Evolutionary conservation across 2,797 vertebrate species (phyloP).

Genomic region (Paramormyrops hopkinsi): DNA sequence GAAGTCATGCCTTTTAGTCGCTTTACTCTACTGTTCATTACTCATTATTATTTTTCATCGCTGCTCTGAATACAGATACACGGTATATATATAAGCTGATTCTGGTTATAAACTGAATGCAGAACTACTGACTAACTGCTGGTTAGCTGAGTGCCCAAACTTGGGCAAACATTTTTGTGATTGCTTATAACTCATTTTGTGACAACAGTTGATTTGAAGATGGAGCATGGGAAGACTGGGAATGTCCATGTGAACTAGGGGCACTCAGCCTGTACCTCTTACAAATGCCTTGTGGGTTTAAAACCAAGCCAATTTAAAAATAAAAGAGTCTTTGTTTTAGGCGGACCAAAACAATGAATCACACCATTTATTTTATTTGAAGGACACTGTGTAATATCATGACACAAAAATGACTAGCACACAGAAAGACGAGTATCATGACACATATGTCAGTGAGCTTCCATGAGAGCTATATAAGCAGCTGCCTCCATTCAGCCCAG

Average conservation of each 20-base stretch:
- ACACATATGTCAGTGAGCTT: conserved; percentile 65
- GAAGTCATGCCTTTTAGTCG: not conserved
- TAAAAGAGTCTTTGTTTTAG: not conserved
- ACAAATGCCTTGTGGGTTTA: conserved; percentile 30
- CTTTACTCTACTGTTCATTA: not conserved
- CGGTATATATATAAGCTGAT: not conserved
- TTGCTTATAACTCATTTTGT: not conserved
- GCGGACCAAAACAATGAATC: not conserved
- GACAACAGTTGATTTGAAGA: not conserved
- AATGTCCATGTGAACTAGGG: not conserved
- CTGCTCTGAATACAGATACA: not conserved
- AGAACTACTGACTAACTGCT: not conserved
- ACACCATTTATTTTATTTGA: conserved; percentile 51
- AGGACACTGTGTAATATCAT: conserved; percentile 76
- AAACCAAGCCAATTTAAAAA: conserved; percentile 3
- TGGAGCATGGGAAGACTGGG: not conserved
- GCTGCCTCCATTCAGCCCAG: conserved; percentile 45
- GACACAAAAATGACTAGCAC: conserved; percentile 66
- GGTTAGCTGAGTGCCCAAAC: not conserved
- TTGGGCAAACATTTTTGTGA: not conserved
- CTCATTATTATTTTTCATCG: not conserved
- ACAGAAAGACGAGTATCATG: conserved; percentile 53
- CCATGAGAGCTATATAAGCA: conserved; percentile 52
- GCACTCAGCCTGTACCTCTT: not conserved
- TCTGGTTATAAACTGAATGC: not conserved